A percentile compares a stretch with the other conserved stretches of the same genome.
Conservation (phyloP, 1,140 invertebrate genomes). For the Ganaspis sp. region DNA sequence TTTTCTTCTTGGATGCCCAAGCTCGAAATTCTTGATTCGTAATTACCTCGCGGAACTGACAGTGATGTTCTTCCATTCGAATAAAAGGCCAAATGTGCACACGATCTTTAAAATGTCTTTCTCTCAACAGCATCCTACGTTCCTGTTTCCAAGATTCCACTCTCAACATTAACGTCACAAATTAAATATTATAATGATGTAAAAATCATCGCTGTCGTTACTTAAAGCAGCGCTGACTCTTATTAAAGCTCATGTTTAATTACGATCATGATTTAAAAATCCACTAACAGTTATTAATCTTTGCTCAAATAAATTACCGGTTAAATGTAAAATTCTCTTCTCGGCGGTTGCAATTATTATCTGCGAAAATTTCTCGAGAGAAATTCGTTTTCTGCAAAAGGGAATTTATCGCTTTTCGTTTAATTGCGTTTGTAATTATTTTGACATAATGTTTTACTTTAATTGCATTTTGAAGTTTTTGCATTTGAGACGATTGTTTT, state of each 20-base stretch:
- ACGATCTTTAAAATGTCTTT: neutral
- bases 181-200: neutral
- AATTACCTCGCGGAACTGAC: conserved; percentile 25
- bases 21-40: conserved; percentile 25
- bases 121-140: neutral
- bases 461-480: too few species aligned
- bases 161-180: neutral
- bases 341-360: too few species aligned
- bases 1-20: conserved; percentile 3
- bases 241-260: neutral
- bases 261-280: too few species aligned
- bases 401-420: neutral
- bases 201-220: neutral
- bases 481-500: too few species aligned
- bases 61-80: conserved; percentile 26
- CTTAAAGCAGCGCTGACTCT: neutral
- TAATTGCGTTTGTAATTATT: too few species aligned
- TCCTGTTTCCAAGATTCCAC: neutral
- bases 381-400: too few species aligned
- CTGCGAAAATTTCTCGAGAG: too few species aligned
- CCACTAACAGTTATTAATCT: too few species aligned
- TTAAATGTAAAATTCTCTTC: too few species aligned
- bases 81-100: conserved; percentile 14
- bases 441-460: too few species aligned
- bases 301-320: too few species aligned